A percentile compares a stretch with the other conserved stretches of the same genome.
Evolutionary conservation across 2,888 invertebrate genomes (phyloP).

Genomic region (Dendrolimus pini): DNA sequence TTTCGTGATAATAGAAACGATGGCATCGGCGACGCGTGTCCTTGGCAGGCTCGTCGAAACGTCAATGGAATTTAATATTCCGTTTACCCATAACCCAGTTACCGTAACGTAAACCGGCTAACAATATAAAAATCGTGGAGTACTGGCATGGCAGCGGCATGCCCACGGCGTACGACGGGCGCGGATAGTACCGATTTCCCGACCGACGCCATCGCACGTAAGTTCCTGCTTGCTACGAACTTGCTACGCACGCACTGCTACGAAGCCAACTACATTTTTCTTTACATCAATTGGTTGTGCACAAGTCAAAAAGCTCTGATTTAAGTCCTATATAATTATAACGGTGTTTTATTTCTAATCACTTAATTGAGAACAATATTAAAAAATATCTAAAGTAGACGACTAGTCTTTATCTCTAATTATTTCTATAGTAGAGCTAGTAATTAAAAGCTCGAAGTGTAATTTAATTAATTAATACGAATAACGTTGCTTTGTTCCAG

Average conservation of each 20-base stretch:
- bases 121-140: constrained; percentile 52
- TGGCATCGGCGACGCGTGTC: constrained; percentile 52
- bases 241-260: constrained; percentile 47
- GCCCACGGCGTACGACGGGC: constrained; percentile 25
- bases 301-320: no score
- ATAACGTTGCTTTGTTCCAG: no score
- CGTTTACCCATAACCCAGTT: constrained; percentile 66
- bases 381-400: no score
- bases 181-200: constrained; percentile 56
- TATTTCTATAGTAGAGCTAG: no score
- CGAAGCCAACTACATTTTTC: background rate
- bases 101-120: constrained; percentile 53
- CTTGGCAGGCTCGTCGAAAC: constrained; percentile 57
- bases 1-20: constrained; percentile 35
- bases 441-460: no score
- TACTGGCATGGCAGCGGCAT: constrained; percentile 45
- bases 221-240: constrained; percentile 46
- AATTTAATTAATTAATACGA: no score
- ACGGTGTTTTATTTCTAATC: no score
- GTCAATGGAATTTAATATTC: constrained; percentile 72
- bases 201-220: constrained; percentile 68
- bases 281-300: background rate
- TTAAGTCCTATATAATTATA: no score
- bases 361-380: no score
- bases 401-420: no score